Evolutionary conservation across 2,797 vertebrate genomes (phyloP), one percentile per base, ranked within the genome.

Genomic region (Anguilla pacifica): DNA sequence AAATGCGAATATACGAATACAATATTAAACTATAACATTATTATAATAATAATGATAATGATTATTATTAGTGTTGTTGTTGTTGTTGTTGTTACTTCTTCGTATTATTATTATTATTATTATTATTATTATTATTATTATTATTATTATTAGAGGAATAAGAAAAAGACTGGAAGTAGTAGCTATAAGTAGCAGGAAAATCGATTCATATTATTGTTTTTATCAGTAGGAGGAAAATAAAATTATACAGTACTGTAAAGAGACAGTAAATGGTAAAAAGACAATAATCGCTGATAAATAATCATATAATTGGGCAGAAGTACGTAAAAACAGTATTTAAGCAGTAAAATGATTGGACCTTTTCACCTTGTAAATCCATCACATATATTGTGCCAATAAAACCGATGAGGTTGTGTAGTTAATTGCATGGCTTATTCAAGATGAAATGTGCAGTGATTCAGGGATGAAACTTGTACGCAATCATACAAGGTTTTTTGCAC

Each of bases 341-440:
- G 39, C 83, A 85, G 64, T 88, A 85, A 88, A 88, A 72, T 83
- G 77, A 88, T 57, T 35, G 77, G 35, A 83, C 79, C 79, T 86
- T 35, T 19, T 83, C 88, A 87, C 85, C 88, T 89, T 87, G 85
- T 89, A 86, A 88, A 89, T 64, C 86, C 86, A 86, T 90, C 88
- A 90, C 59, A 89, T 53, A 88, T 86, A 87, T 86, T 83, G 72
- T 89, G 61, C 86, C 77, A 85, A 90, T 88, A 88, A 90, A 90
- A 83, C 43, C 46, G 83, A 86, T 28, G 84, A 86, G 86, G 81
- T 84, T 53, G 79, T 77, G 82, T 25, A 49, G 85, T 84, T 84
- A 61, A 89, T 87, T 15, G 39, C 67, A 53, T 31, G 87, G 89
- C 79, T 72, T 19, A 88, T 89, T 90, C 87, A 88, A 88, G 84